A percentile compares a stretch with the other conserved stretches of the same genome.
Evolutionary conservation across 1,140 invertebrate species (phyloP).

Genomic region (Trissolcus basalis): DNA sequence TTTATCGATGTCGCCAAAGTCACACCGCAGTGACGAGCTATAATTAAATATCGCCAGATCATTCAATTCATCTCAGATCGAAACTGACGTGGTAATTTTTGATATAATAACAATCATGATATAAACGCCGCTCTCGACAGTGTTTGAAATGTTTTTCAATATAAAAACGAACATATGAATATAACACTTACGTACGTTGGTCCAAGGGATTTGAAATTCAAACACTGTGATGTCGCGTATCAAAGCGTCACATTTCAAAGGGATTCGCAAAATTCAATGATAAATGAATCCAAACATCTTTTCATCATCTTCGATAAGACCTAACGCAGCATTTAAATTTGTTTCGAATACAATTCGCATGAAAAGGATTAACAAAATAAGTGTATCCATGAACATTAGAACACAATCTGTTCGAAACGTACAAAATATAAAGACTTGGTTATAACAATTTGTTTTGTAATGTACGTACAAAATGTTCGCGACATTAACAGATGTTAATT

Average conservation of each 20-base stretch:
- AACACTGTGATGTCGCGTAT: constrained; percentile 35
- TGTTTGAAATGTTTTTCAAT: constrained; percentile 35
- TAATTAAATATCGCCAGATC: constrained; percentile 52
- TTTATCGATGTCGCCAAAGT: constrained; percentile 57
- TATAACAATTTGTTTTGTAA: constrained; percentile 17
- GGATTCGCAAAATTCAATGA: constrained; percentile 26
- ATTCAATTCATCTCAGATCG: constrained; percentile 19
- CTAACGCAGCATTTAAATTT: background rate
- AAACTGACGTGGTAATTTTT: too few species aligned
- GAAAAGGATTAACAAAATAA: constrained; percentile 34
- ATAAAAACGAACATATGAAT: constrained; percentile 28
- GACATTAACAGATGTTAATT: constrained; percentile 41
- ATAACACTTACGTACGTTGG: constrained; percentile 5
- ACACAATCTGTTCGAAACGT: constrained; percentile 28
- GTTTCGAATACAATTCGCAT: background rate
- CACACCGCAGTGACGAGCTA: constrained; percentile 55
- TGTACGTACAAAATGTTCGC: constrained; percentile 30
- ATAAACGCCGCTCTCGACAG: too few species aligned
- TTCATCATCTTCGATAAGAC: constrained; percentile 24
- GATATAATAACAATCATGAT: too few species aligned
- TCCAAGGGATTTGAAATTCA: constrained; percentile 18
- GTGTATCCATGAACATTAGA: constrained; percentile 13
- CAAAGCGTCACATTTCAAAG: constrained; percentile 20
- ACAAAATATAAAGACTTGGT: constrained; percentile 18
- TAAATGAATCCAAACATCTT: constrained; percentile 7